Conservation (phyloP, 2,888 invertebrate genomes). For the Polia nebulosa region DNA sequence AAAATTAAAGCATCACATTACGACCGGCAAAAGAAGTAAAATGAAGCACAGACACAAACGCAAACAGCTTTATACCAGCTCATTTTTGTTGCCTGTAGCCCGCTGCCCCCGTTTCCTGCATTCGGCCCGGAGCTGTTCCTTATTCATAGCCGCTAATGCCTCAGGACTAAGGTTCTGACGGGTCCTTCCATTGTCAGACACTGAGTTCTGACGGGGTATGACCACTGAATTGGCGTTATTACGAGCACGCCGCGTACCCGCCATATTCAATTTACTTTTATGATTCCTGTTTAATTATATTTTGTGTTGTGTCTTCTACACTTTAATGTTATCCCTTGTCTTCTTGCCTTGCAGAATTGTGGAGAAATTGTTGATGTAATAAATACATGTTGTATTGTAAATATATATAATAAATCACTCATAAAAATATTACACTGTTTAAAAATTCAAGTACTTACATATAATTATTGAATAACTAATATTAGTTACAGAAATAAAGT, state of each 20-base stretch:
- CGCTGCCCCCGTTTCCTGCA: slow-evolving; percentile 93
- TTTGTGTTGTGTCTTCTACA: slow-evolving; percentile 60
- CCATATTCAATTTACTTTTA: slow-evolving; percentile 77
- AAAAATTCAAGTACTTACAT: slow-evolving; percentile 34
- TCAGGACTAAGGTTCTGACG: slow-evolving; percentile 87
- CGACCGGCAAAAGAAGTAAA: slow-evolving; percentile 77
- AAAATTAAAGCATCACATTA: slow-evolving; percentile 81
- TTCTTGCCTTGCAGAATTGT: slow-evolving; percentile 68
- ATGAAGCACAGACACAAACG: slow-evolving; percentile 84
- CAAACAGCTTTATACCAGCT: slow-evolving; percentile 92
- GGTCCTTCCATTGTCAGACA: slow-evolving; percentile 85
- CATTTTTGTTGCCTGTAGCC: slow-evolving; percentile 93
- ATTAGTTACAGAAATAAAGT: slow-evolving; percentile 16
- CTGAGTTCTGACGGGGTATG: slow-evolving; percentile 85
- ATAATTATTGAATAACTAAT: slow-evolving; percentile 29
- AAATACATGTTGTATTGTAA: slow-evolving; percentile 68
- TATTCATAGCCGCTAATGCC: slow-evolving; percentile 91
- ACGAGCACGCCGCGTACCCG: slow-evolving; percentile 85
- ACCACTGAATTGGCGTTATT: slow-evolving; percentile 85
- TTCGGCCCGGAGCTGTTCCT: slow-evolving; percentile 93
- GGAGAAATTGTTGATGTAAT: slow-evolving; percentile 72
- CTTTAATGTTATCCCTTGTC: slow-evolving; percentile 61
- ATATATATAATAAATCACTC: slow-evolving; percentile 63
- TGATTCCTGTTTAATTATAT: slow-evolving; percentile 64
- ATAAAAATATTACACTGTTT: slow-evolving; percentile 41